A percentile compares a stretch with the other conserved stretches of the same genome.
Evolutionary conservation across 2,888 invertebrate genomes (phyloP).

Genomic region (Xylota segnis): DNA sequence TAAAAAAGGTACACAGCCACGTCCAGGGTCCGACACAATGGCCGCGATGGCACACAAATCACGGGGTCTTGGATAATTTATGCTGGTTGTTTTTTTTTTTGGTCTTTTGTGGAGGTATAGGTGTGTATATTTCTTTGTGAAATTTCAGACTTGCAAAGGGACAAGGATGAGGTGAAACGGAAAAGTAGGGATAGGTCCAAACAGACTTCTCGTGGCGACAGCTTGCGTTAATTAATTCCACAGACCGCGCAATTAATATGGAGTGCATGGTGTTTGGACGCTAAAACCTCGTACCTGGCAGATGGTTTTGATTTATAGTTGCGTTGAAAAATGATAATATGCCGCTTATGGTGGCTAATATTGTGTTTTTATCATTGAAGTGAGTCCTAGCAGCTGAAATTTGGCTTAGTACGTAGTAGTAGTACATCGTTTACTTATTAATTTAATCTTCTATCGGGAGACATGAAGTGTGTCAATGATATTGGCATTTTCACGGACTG

Average conservation of each 20-base stretch:
- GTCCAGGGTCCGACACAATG: slow-evolving; percentile 53
- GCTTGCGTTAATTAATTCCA: slow-evolving; percentile 57
- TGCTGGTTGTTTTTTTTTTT: slow-evolving; percentile 14
- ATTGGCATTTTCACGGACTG: too few relatives aligned
- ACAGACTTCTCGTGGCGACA: slow-evolving; percentile 5
- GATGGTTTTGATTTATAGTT: slow-evolving; percentile 11
- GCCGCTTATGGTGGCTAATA: background rate
- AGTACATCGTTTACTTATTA: too few relatives aligned
- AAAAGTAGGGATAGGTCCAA: slow-evolving; percentile 46
- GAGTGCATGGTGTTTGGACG: slow-evolving; percentile 2
- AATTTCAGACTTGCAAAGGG: background rate
- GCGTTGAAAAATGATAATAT: background rate
- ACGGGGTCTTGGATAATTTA: slow-evolving; percentile 48
- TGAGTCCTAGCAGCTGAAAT: background rate
- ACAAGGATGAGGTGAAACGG: background rate
- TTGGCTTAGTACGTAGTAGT: background rate
- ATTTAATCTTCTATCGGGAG: too few relatives aligned
- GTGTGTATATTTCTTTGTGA: slow-evolving; percentile 14
- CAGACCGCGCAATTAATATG: slow-evolving; percentile 41
- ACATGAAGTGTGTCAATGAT: too few relatives aligned
- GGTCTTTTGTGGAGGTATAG: slow-evolving; percentile 9
- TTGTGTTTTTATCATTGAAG: background rate
- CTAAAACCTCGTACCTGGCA: background rate
- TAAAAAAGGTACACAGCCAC: slow-evolving; percentile 33
- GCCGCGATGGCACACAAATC: slow-evolving; percentile 56